Evolutionary conservation across 2,888 invertebrate species (phyloP).

Genomic region (Scelioninae gen. 1): DNA sequence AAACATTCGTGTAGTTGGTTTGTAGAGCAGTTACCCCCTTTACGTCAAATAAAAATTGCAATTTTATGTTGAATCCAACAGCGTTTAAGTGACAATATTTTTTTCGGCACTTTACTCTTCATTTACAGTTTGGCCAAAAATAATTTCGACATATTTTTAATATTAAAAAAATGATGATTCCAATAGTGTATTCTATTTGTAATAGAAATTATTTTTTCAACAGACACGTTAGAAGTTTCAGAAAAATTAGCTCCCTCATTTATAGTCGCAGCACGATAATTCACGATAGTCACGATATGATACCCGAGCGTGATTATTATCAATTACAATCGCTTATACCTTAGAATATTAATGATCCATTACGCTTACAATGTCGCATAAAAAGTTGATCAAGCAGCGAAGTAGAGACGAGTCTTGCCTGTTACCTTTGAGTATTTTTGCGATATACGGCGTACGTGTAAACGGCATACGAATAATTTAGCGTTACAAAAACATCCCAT

Average conservation of each 20-base stretch:
- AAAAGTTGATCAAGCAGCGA: slow-evolving; percentile 63
- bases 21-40: no score
- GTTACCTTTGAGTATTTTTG: slow-evolving; percentile 56
- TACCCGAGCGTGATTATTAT: slow-evolving; percentile 60
- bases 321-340: slow-evolving; percentile 60
- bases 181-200: background rate
- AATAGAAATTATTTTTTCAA: background rate
- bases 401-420: slow-evolving; percentile 45
- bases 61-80: no score
- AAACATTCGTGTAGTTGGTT: no score
- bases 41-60: no score
- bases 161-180: no score
- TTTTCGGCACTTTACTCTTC: no score
- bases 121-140: no score
- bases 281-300: slow-evolving; percentile 48
- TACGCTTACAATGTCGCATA: slow-evolving; percentile 50
- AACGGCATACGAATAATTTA: slow-evolving; percentile 60
- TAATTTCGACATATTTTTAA: no score
- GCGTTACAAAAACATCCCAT: slow-evolving; percentile 60
- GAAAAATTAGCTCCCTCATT: slow-evolving; percentile 33
- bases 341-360: slow-evolving; percentile 61
- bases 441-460: slow-evolving; percentile 60
- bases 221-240: slow-evolving; percentile 13
- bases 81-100: no score
- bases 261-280: slow-evolving; percentile 54